Evolutionary conservation across 2,888 invertebrate genomes (phyloP), one percentile per base, ranked within the genome.

Genomic region (Phyllotreta striolata): DNA sequence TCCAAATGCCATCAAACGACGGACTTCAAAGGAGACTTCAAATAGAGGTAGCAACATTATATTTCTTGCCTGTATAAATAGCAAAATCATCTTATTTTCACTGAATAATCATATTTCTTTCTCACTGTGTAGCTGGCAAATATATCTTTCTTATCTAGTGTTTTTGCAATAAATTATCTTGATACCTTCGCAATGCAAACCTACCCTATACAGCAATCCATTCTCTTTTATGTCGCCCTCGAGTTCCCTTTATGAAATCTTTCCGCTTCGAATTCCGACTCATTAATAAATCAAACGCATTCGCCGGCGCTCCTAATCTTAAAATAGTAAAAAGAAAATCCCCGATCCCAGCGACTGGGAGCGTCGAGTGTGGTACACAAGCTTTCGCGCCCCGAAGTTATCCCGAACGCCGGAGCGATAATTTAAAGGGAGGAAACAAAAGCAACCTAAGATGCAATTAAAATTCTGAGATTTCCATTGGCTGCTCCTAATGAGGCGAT

Each of bases 361-460:
- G 55, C 67, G 60, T 55, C 57, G 57, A 64, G 43, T 65, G 62
- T 59, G 62, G 43, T 65, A 60, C 60, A 66, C 67, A 64, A 66
- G 61, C 67, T 66, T 24, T 24, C 24, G 24, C 66, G 51, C 46
- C 63, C 63, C 63, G 63, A 71, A 69, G 67, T 71, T 69, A 66
- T 69, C 64, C 65, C 63, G 69, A 68, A 67, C 62, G 65, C 66
- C 55, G 47, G 64, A 65, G 75, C 74, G 74, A 78, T 79, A 79
- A 79, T 78, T 79, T 76, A 79, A 24, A 78, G 78, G 78, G 69
- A 71, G 79, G 80, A 79, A 80, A 81, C 81, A 80, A 80, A 81
- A 81, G 80, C 80, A 79, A 80, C 79, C 79, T 80, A 81, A 81
- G 81, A 81, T 80, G 80, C 80, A 81, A 81, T 81, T 81, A 81